Base-by-base conservation (phyloP, 2,113 vertebrate genomes). In the Halichoeres trimaculatus region DNA sequence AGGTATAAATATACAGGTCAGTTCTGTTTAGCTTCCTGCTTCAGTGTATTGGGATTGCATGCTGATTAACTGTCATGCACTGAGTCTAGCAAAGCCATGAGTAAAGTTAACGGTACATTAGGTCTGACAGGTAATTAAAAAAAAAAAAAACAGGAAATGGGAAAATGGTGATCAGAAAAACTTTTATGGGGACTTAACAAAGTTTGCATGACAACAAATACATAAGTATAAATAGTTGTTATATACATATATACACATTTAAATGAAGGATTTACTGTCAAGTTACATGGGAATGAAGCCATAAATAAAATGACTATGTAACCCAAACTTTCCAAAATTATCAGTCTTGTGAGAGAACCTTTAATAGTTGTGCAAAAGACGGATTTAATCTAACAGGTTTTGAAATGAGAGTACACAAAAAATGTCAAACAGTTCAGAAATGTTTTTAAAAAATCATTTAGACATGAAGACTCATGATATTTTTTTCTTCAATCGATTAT, bases 401-500 rank as follows among this genome's bases (percentile, higher is more conserved):
- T 13, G 41, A 9, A 1, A 13, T 34, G 2, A 8, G 8, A 4
- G 30, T 8, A 55, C 43, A 56, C 11, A 43, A 20, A 30, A 16
- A 14, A 17, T 17, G 5, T 17, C 17, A 45, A 9, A 9, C 9
- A 40, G 8, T 40, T 40, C 2, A 40, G 9, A 40, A 40, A n/a
- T n/a, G 11, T 40, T 30, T 41, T 4, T 14, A 19, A 14, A 36
- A 11, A 23, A 9, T 12, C n/a, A 16, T 26, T 7, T 2, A 16
- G 4, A 41, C 5, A 57, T 13, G 54, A 47, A 5, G 30, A 59
- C 10, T 54, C 16, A 20, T 48, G 11, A 40, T 52, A n/a, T 35
- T 52, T 30, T 57, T 38, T 57, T 38, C 75, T 34, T 4, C 51
- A 43, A 52, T 47, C 30, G 17, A 36, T 52, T 60, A 30, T 64